Evolutionary conservation across 2,113 vertebrate species (phyloP), one percentile per base, ranked within the genome.

Genomic region (Eupsittula cactorum): DNA sequence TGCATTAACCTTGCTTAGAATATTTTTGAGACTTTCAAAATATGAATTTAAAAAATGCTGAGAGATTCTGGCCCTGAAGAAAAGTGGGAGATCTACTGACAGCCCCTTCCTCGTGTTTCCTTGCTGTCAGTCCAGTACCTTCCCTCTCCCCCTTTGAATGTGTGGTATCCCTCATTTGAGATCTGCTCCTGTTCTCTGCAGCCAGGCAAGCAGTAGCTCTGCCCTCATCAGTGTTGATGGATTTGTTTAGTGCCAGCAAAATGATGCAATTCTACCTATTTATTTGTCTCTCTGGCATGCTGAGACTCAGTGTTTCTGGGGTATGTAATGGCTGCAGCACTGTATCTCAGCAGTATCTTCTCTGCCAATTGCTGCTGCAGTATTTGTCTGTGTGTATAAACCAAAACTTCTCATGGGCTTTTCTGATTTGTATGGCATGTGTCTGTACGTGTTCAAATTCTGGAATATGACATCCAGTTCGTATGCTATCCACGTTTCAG

Each of bases 341-440:
- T 62, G 53, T 59, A 65, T 93, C 77, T 37, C 86, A 82, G 91
- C 74, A 95, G 25, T 42, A 59, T 77, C 49, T n/a, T 93, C 78
- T 84, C 83, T 94, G 86, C 49, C 91, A 94, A 5, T 80, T 82
- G 77, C 77, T 91, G 77, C 81, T 73, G 83, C 88, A 59, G 74
- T 84, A 71, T 93, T 91, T 82, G 73, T 84, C 73, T 93, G 44
- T 93, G 84, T 82, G 46, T 86, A 77, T 93, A 95, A 95, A 96
- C 89, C 73, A 82, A 69, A 82, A 90, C 74, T 92, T 92, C 95
- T 96, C 84, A 13, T 77, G 91, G 86, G 92, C 74, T 94, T 95
- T 94, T 82, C 94, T 89, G 81, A 89, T 93, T 69, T 90, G 88
- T 85, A 74, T 80, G 62, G 62, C 68, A 57, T 64, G 59, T 64